Base-by-base conservation (phyloP, 2,888 invertebrate genomes). In the Agrotis puta region DNA sequence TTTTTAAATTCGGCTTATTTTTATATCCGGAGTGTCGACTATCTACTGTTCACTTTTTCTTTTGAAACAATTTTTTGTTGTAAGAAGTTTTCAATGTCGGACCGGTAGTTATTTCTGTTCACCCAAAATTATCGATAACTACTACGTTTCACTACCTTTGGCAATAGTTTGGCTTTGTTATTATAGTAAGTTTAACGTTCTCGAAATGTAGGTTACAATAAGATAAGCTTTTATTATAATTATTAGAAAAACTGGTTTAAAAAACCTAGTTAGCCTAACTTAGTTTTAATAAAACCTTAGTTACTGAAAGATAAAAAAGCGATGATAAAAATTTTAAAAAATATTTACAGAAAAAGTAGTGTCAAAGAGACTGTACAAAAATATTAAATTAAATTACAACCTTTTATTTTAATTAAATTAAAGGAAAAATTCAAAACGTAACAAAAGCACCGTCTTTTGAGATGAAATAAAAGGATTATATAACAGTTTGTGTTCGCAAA, bases 391-490 rank as follows among this genome's bases (percentile, higher is more conserved):
- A 33, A 61, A 64, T 9, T 51, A n/a, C 53, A 63, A 45, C 16
- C 16, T 45, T 53, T 39, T 39, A 9, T 27, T 39, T 39, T 39
- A 39, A 39, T 39, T 39, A 39, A 39, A 39, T 11, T 33, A 39
- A 39, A 39, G 1, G 16, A 20, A 43, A 47, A 63, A 18, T 7
- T 9, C 18, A 18, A 62, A 48, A 62, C 16, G 5, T 48, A 22
- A 50, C 51, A 66, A 64, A 33, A 51, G 43, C 59, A 5, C 1
- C 39, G n/a, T 56, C n/a, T 70, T 59, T 64, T 53, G 1, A 24
- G 45, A 20, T 20, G 20, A 79, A 66, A 69, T 66, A 39, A 68
- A 64, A 50, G 68, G 65, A 69, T 77, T 77, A 74, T 77, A 74
- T 64, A 66, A 72, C 2, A 59, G 22, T 68, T 54, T 18, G 54